Conservation (phyloP, 2,113 vertebrate genomes). For the Corvus cornix region DNA sequence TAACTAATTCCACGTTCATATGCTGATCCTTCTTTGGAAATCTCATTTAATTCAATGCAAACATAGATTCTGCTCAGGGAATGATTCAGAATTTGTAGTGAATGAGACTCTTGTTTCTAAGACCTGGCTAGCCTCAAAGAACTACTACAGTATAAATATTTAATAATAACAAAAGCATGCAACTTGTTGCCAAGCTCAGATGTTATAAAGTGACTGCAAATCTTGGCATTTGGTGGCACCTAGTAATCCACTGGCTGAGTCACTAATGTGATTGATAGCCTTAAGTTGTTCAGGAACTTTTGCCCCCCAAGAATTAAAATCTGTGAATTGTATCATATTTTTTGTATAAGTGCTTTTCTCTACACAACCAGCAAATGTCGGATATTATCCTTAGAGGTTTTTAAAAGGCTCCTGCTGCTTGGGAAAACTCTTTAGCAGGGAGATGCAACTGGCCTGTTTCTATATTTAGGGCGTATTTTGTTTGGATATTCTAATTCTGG, state of each 20-base stretch:
- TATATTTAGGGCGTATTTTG: not conserved
- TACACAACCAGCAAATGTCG: not conserved
- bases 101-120: slow-evolving; percentile 26
- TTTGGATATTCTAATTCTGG: not conserved
- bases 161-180: slow-evolving; percentile 38
- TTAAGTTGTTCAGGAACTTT: not conserved
- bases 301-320: not conserved
- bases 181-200: slow-evolving; percentile 36
- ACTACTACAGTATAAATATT: slow-evolving; percentile 52
- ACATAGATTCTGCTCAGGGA: not conserved
- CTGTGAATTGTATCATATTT: not conserved
- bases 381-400: not conserved
- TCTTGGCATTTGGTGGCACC: slow-evolving; percentile 51
- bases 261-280: not conserved
- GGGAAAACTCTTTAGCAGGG: not conserved
- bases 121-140: slow-evolving; percentile 31
- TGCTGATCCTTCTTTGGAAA: not conserved
- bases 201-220: slow-evolving; percentile 19
- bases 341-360: not conserved
- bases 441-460: not conserved
- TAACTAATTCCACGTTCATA: not conserved
- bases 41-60: not conserved
- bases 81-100: slow-evolving; percentile 8
- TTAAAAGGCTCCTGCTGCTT: not conserved
- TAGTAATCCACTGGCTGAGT: not conserved